Percentiles rank a stretch among this genome's conserved stretches.
Evolutionary conservation across 1,140 invertebrate species (phyloP).

Genomic region (Drosophila eugracilis): DNA sequence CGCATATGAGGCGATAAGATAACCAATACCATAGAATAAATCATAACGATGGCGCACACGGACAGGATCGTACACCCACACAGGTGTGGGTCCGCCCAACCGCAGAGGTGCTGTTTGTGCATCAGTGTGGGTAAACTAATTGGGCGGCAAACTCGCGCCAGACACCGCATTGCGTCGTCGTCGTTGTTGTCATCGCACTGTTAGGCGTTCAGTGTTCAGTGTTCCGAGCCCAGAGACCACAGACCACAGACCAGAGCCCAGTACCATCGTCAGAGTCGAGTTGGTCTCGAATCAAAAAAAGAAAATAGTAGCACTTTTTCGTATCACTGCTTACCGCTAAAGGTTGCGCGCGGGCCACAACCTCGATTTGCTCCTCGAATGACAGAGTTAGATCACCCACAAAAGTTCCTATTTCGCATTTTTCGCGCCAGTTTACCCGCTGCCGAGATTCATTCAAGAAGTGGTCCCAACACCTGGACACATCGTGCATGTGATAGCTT

Average conservation of each 20-base stretch:
- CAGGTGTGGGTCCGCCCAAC: conserved; percentile 61
- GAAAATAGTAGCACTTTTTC: conserved; percentile 70
- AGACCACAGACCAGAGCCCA: conserved; percentile 5
- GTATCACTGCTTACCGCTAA: conserved; percentile 20
- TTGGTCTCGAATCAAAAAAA: conserved; percentile 70
- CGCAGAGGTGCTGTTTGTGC: conserved; percentile 57
- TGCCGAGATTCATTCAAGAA: conserved; percentile 14
- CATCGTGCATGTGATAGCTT: conserved; percentile 69
- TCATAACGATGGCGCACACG: conserved; percentile 75
- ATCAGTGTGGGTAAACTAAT: conserved; percentile 67
- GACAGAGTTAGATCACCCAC: conserved; percentile 2
- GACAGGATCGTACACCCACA: conserved; percentile 25
- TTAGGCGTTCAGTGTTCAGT: conserved; percentile 3
- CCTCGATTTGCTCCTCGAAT: conserved; percentile 54
- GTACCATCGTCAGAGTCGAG: conserved; percentile 19
- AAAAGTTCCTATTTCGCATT: background rate
- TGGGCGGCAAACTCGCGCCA: conserved; percentile 72
- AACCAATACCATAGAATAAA: conserved; percentile 77
- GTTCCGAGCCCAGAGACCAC: conserved; percentile 8
- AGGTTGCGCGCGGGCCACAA: conserved; percentile 23
- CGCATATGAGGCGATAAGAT: conserved; percentile 67
- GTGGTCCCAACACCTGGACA: conserved; percentile 31
- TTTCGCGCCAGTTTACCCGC: conserved; percentile 29
- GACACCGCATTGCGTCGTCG: conserved; percentile 67
- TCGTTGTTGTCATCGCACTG: conserved; percentile 49